These are phyloP conservation scores for Calephelis virginiensis DNA, from an alignment of 1,140 invertebrate genomes.

Conservation along the genomic window DNA sequence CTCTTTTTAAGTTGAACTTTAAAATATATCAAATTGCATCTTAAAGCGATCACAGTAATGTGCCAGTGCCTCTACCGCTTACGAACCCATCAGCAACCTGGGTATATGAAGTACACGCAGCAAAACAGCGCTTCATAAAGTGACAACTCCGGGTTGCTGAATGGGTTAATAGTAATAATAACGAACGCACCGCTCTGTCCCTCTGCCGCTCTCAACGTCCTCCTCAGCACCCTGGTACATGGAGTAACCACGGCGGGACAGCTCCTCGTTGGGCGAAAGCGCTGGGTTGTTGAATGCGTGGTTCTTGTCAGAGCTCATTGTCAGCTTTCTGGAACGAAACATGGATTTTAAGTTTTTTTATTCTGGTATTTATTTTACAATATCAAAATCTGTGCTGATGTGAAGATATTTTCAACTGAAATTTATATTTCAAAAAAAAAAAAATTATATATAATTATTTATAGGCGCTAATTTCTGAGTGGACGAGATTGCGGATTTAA, in stretches of 20 bases:
- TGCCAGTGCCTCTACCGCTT: no score
- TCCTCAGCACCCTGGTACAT: constrained; percentile 56
- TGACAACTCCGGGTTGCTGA: background rate
- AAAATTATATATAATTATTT: no score
- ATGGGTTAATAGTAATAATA: background rate
- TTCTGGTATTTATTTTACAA: background rate
- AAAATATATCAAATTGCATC: no score
- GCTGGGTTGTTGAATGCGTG: constrained; percentile 67
- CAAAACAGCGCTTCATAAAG: background rate
- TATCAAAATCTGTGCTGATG: no score
- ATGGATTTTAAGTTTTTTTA: background rate
- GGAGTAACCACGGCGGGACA: constrained; percentile 63
- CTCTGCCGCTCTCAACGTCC: constrained; percentile 54
- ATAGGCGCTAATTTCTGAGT: no score
- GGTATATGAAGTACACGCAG: background rate
- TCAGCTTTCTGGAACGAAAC: constrained; percentile 50
- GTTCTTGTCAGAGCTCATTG: constrained; percentile 54
- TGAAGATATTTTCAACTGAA: no score
- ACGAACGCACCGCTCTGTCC: constrained; percentile 48
- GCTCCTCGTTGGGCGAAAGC: constrained; percentile 60
- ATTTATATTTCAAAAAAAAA: no score
- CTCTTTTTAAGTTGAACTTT: no score
- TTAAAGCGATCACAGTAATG: no score
- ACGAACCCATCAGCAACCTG: no score
- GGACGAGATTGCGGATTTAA: no score